These are phyloP conservation scores for Conops quadrifasciatus DNA, from an alignment of 2,888 invertebrate genomes.

Conservation along the genomic window DNA sequence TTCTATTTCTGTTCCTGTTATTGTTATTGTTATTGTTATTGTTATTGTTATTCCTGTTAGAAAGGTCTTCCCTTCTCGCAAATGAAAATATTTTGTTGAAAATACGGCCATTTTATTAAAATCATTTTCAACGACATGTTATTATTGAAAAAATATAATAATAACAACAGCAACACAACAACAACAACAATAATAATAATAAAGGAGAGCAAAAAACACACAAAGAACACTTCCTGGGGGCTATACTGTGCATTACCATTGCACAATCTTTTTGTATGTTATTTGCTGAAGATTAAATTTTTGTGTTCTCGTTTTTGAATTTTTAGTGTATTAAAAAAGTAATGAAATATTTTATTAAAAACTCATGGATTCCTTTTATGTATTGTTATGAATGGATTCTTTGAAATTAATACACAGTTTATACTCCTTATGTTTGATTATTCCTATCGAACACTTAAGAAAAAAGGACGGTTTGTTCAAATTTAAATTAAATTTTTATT, in stretches of 20 bases:
- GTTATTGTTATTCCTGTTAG: not conserved
- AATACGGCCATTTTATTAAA: constrained; percentile 30
- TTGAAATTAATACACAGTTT: too few species aligned
- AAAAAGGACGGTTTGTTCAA: too few species aligned
- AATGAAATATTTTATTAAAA: not conserved
- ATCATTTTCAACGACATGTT: constrained; percentile 27
- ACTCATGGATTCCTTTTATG: not conserved
- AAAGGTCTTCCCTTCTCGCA: not conserved
- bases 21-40: not conserved
- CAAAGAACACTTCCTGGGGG: too few species aligned
- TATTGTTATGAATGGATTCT: too few species aligned
- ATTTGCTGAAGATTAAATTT: too few species aligned
- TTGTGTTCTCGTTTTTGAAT: too few species aligned
- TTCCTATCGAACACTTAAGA: too few species aligned
- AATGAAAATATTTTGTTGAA: constrained; percentile 24
- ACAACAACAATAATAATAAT: not conserved
- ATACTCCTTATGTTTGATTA: too few species aligned
- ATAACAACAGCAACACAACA: not conserved
- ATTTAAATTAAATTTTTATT: too few species aligned
- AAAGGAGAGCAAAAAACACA: not conserved
- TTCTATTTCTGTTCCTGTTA: constrained; percentile 5
- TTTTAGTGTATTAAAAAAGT: too few species aligned
- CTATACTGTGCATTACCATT: too few species aligned
- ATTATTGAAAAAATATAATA: constrained; percentile 20
- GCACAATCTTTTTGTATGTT: too few species aligned